phyloP scores from a whole-genome alignment of 2,888 invertebrate species.

The Drosophila seclusa region DNA sequence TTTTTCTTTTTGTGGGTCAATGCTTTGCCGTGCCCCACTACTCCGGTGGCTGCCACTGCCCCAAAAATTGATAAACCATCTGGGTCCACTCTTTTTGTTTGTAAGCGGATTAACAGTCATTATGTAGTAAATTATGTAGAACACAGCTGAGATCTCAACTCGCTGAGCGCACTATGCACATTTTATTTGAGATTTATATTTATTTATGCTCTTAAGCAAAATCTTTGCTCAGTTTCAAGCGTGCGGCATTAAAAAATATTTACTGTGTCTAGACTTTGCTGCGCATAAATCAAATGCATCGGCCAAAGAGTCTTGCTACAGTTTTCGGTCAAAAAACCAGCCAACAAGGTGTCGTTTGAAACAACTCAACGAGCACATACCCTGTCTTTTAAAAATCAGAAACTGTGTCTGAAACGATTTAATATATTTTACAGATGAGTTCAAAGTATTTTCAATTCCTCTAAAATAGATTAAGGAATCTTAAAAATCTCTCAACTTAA shows the following conservation, averaged over 20 bases:
- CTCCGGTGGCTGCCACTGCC: not conserved
- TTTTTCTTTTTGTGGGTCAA: constrained; percentile 52
- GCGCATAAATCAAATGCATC: constrained; percentile 75
- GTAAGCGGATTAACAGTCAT: constrained; percentile 61
- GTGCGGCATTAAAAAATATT: constrained; percentile 77
- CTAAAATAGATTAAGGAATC: not conserved
- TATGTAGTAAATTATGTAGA: constrained; percentile 59
- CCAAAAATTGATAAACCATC: constrained; percentile 39
- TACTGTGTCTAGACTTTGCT: constrained; percentile 76
- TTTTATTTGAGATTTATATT: constrained; percentile 71
- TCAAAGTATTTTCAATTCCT: not conserved
- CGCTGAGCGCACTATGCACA: constrained; percentile 57
- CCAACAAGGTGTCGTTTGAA: not conserved
- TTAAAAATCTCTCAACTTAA: not conserved
- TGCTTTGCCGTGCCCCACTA: not conserved
- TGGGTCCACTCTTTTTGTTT: constrained; percentile 40
- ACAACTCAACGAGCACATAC: constrained; percentile 7
- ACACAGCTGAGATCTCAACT: constrained; percentile 44
- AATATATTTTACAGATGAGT: not conserved
- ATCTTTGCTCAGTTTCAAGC: constrained; percentile 52
- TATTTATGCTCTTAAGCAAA: constrained; percentile 59
- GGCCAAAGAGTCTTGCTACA: constrained; percentile 55
- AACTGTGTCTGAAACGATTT: not conserved
- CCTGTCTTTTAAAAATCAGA: not conserved
- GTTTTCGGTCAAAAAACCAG: constrained; percentile 46